phyloP scores from a whole-genome alignment of 2,888 invertebrate species.

The Gasteruption jaculator region DNA sequence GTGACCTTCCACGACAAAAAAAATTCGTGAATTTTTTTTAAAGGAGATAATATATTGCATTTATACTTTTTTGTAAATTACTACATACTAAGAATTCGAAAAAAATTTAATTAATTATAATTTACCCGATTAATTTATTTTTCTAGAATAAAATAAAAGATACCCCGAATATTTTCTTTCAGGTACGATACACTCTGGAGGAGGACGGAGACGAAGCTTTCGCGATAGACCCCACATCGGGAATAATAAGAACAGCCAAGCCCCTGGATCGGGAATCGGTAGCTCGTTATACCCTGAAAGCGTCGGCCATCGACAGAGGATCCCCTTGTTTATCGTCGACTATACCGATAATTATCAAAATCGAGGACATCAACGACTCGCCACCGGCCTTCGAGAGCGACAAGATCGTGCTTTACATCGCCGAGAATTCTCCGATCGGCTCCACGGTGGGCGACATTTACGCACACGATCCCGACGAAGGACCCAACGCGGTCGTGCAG shows the following conservation, averaged over 20 bases:
- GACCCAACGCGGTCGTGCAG: conserved; percentile 84
- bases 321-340: conserved; percentile 69
- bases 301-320: conserved; percentile 87
- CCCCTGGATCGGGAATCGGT: conserved; percentile 87
- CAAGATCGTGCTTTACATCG: conserved; percentile 80
- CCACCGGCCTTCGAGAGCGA: conserved; percentile 87
- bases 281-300: conserved; percentile 78
- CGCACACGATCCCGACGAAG: conserved; percentile 90
- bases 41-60: no score
- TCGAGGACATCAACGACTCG: conserved; percentile 87
- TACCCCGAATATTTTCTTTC: no score
- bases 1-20: no score
- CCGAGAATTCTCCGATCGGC: conserved; percentile 95
- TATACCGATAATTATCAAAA: conserved; percentile 70
- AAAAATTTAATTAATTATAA: no score
- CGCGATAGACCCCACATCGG: conserved; percentile 86
- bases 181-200: conserved; percentile 66
- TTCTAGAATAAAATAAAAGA: no score
- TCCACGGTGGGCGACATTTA: conserved; percentile 88
- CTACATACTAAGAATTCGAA: no score
- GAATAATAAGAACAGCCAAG: conserved; percentile 85
- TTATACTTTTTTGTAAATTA: no score
- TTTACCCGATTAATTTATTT: no score
- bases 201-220: conserved; percentile 87
- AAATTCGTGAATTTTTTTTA: no score